Evolutionary conservation across 2,888 invertebrate species (phyloP).

Genomic region (Phengaris alcon): DNA sequence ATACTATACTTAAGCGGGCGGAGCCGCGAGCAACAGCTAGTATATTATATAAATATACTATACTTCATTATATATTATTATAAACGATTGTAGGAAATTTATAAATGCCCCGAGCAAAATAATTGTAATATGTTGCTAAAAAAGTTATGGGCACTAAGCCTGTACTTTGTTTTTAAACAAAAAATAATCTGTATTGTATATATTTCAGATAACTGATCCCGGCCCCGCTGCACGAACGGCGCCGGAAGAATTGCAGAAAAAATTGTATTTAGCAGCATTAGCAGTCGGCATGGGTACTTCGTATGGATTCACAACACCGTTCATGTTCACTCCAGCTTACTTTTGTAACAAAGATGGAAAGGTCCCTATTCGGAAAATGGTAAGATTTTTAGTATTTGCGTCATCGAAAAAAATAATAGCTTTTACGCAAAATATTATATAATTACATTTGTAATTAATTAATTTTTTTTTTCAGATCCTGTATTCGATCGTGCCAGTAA

Average conservation of each 20-base stretch:
- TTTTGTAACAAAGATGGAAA: slow-evolving; percentile 54
- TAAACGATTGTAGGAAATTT: too few relatives aligned
- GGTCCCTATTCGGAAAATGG: slow-evolving; percentile 53
- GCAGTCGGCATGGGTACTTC: slow-evolving; percentile 52
- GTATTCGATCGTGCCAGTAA: slow-evolving; percentile 44
- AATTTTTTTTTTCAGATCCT: slow-evolving; percentile 44
- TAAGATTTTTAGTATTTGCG: slow-evolving; percentile 37
- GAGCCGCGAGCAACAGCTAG: too few relatives aligned
- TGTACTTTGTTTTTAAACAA: too few relatives aligned
- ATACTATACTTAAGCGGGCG: too few relatives aligned
- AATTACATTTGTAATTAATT: too few relatives aligned
- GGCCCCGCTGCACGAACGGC: slow-evolving; percentile 28
- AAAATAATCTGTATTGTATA: too few relatives aligned
- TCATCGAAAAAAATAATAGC: background rate
- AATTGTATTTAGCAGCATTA: slow-evolving; percentile 47
- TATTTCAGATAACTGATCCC: background rate
- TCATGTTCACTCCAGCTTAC: slow-evolving; percentile 56
- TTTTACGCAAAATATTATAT: too few relatives aligned
- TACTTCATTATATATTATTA: too few relatives aligned
- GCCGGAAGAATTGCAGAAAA: slow-evolving; percentile 43
- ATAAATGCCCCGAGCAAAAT: too few relatives aligned
- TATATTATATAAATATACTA: too few relatives aligned
- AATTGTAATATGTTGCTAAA: too few relatives aligned
- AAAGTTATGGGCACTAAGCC: too few relatives aligned
- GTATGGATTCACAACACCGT: slow-evolving; percentile 55